phyloP scores from a whole-genome alignment of 1,140 invertebrate species.

The Diploscapter pachys region DNA sequence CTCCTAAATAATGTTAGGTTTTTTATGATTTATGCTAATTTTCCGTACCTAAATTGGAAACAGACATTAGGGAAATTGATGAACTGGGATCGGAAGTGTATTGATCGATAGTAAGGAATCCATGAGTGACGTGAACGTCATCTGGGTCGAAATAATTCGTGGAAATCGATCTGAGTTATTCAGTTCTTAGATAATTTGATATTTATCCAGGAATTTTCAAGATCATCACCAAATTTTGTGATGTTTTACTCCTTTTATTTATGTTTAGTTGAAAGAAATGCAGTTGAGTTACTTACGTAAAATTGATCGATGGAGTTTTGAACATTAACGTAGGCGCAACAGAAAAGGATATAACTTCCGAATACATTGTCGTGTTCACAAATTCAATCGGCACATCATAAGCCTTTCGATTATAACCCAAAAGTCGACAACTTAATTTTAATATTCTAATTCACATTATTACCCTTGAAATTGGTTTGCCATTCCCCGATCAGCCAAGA shows the following conservation, averaged over 20 bases:
- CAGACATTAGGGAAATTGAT: neutral
- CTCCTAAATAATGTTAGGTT: conserved; percentile 17
- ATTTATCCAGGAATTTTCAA: conserved; percentile 5
- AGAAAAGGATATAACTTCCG: neutral
- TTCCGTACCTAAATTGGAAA: conserved; percentile 11
- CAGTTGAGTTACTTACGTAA: conserved; percentile 18
- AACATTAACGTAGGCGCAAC: conserved; percentile 6
- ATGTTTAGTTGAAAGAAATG: too few species aligned
- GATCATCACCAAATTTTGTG: neutral
- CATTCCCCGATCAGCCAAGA: conserved; percentile 37
- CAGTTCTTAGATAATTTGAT: neutral
- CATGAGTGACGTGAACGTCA: conserved; percentile 29
- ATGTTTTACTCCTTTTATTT: conserved; percentile 37
- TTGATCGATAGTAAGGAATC: conserved; percentile 38
- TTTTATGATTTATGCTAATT: neutral
- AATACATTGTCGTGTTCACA: neutral
- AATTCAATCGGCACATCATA: neutral
- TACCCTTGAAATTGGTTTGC: conserved; percentile 31
- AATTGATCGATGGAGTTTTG: conserved; percentile 28
- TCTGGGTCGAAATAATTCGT: conserved; percentile 23
- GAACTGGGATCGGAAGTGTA: conserved; percentile 11
- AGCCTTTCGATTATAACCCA: neutral
- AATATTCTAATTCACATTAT: neutral
- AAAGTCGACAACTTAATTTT: neutral
- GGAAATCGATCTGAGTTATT: conserved; percentile 34